Evolutionary conservation across 2,888 invertebrate genomes (phyloP).

Genomic region (Pachliopta kotzebuea): DNA sequence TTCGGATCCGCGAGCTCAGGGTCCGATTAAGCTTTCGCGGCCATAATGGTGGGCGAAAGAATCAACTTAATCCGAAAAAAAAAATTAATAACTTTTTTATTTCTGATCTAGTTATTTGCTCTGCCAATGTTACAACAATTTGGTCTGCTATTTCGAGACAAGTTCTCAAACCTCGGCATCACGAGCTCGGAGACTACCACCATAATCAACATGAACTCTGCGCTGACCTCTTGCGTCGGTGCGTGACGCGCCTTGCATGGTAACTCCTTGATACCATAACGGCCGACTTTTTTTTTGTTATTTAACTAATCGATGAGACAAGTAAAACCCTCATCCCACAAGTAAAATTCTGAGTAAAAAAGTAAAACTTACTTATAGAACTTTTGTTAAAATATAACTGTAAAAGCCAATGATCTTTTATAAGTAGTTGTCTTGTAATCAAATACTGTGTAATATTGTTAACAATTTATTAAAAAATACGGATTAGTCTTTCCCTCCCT

Average conservation of each 20-base stretch:
- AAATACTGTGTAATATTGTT: too few species aligned
- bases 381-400: too few species aligned
- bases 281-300: conserved; percentile 29
- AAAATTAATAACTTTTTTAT: neutral
- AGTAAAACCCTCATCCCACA: neutral
- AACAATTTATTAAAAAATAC: too few species aligned
- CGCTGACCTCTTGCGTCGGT: conserved; percentile 86
- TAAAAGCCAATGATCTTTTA: too few species aligned
- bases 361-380: too few species aligned
- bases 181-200: conserved; percentile 84
- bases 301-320: neutral
- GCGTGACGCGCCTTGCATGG: conserved; percentile 75
- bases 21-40: too few species aligned
- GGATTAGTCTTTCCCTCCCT: too few species aligned
- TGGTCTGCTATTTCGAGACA: conserved; percentile 85
- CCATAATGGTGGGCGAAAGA: too few species aligned
- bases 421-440: too few species aligned
- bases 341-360: too few species aligned
- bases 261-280: conserved; percentile 69
- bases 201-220: conserved; percentile 86
- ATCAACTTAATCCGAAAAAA: too few species aligned
- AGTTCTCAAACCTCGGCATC: conserved; percentile 81
- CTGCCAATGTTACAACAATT: conserved; percentile 86
- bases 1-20: too few species aligned
- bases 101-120: conserved; percentile 80